Base-by-base conservation (phyloP, 2,888 invertebrate genomes). In the Trachelus iudaicus region DNA sequence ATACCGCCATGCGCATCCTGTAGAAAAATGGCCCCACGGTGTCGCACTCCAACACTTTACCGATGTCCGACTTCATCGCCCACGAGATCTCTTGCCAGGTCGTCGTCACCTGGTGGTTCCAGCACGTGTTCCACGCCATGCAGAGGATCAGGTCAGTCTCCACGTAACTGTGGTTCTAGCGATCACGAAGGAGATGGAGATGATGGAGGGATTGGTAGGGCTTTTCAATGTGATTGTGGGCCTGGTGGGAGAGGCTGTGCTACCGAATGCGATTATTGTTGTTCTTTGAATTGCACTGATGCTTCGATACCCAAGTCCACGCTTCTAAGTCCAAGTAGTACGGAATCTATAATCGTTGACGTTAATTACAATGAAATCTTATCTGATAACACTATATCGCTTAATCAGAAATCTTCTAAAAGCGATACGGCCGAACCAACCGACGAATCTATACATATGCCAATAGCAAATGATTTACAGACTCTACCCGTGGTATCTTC, bases 131-230 rank as follows among this genome's bases (percentile, higher is more conserved):
- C 78, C 4, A 76, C 81, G 11, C 76, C 71, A 33, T 76, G 35
- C 69, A 73, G 73, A 78, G 75, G 79, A 79, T 76, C 83, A 82
- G 83, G 82, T 82, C 81, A 81, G 82, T 82, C 75, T 13, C 34
- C 68, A 69, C 30, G 34, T 69, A 75, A 73, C 68, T 37, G 37
- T 69, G 33, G 68, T 71, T 34, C 73, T 78, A 76, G 79, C 69
- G 77, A 75, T 77, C 76, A 82, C 79, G 78, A 80, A 75, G 81
- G 80, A 79, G 79, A 76, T 76, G 81, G 79, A 80, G 81, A 83
- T 23, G 76, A 79, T 74, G 68, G 68, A 73, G 15, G 15, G 31
- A 12, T n/a, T 30, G 73, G 73, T n/a, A 33, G 56, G 1, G 35
- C 33, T 73, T 23, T 9, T 56, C 79, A 81, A 31, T 82, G 80